Conservation (phyloP, 1,140 invertebrate species). For the Zaprionus vittiger region DNA sequence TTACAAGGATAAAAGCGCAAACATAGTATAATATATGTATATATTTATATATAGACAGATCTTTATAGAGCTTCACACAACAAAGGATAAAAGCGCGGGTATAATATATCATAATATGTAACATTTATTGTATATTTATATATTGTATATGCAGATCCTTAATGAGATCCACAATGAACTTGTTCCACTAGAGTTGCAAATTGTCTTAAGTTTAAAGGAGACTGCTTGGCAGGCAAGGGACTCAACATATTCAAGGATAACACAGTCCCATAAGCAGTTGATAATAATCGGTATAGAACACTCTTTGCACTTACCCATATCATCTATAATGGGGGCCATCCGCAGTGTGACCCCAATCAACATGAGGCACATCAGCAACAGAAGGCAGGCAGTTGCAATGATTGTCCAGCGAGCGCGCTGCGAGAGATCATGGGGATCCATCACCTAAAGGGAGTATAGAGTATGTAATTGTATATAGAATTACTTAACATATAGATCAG, state of each 20-base stretch:
- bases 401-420: conserved; percentile 94
- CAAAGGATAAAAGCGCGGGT: conserved; percentile 60
- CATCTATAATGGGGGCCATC: conserved; percentile 96
- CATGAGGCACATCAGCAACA: conserved; percentile 93
- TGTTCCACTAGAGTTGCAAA: conserved; percentile 66
- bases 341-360: conserved; percentile 94
- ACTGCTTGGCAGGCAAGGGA: conserved; percentile 53
- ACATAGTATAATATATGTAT: conserved; percentile 23
- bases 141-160: conserved; percentile 4
- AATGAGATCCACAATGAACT: conserved; percentile 36
- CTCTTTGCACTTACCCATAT: conserved; percentile 91
- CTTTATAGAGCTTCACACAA: conserved; percentile 20
- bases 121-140: conserved; percentile 2
- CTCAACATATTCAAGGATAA: neutral
- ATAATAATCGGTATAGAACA: neutral
- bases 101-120: conserved; percentile 8
- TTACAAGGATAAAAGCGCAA: neutral
- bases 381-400: conserved; percentile 92
- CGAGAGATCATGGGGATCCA: conserved; percentile 91
- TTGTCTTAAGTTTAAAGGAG: conserved; percentile 51
- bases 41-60: conserved; percentile 1
- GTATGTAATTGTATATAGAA: neutral
- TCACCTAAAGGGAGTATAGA: conserved; percentile 80
- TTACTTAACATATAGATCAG: neutral
- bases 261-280: conserved; percentile 31